A percentile compares a stretch with the other conserved stretches of the same genome.
These are phyloP conservation scores for Hylyphantes graminicola DNA, from an alignment of 1,140 invertebrate genomes.

Conservation along the genomic window DNA sequence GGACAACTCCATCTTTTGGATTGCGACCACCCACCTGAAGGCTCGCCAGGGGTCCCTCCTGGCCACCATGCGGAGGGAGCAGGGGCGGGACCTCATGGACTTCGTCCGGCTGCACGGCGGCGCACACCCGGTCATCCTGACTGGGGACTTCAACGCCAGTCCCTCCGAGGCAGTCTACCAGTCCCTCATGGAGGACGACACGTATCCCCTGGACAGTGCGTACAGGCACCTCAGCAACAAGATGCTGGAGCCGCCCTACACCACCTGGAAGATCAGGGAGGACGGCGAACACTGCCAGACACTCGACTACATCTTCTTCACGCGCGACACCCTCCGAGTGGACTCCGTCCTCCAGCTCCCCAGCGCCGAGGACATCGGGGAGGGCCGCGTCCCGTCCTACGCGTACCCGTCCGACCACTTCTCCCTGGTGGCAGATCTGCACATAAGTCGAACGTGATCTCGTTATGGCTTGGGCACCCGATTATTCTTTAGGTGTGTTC, in stretches of 20 bases:
- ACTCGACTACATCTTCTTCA: constrained; percentile 84
- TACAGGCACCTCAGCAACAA: constrained; percentile 63
- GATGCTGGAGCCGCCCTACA: constrained; percentile 75
- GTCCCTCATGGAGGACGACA: constrained; percentile 69
- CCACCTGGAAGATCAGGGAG: constrained; percentile 82
- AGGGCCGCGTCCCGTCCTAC: constrained; percentile 76
- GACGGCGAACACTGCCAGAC: constrained; percentile 80
- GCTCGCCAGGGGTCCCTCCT: constrained; percentile 78
- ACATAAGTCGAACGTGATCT: constrained; percentile 66
- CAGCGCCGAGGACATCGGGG: constrained; percentile 76
- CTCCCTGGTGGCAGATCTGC: constrained; percentile 79
- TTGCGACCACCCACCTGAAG: constrained; percentile 82
- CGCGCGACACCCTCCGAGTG: constrained; percentile 72
- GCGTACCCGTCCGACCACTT: constrained; percentile 85
- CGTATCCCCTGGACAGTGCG: constrained; percentile 66
- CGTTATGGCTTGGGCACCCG: too few species aligned
- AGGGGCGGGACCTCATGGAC: constrained; percentile 78
- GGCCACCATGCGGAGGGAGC: constrained; percentile 78
- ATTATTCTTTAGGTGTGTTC: too few species aligned
- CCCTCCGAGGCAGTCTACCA: constrained; percentile 78
- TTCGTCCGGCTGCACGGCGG: constrained; percentile 71
- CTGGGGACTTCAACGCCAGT: constrained; percentile 85
- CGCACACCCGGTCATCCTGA: constrained; percentile 74
- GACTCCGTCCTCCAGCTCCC: constrained; percentile 76
- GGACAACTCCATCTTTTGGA: constrained; percentile 74